A percentile compares a stretch with the other conserved stretches of the same genome.
Evolutionary conservation across 2,888 invertebrate species (phyloP).

Genomic region (Melanchra persicariae): DNA sequence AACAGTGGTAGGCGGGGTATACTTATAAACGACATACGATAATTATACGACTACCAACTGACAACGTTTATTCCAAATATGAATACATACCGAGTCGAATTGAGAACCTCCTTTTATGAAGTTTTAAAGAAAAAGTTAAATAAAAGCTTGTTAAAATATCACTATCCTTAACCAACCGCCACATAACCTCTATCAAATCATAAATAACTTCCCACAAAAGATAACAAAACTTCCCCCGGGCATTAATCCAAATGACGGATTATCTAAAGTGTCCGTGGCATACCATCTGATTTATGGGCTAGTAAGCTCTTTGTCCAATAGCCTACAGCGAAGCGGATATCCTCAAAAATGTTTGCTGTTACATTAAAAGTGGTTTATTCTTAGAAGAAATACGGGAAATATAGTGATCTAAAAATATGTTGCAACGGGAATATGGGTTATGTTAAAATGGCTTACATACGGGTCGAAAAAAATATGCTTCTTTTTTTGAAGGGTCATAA

Average conservation of each 20-base stretch:
- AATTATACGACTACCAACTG: no score
- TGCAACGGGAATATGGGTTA: neutral
- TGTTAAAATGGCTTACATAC: neutral
- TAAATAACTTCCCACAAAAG: slow-evolving; percentile 57
- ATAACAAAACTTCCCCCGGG: slow-evolving; percentile 53
- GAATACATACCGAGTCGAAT: no score
- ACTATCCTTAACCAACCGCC: neutral
- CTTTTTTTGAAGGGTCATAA: no score
- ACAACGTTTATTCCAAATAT: no score
- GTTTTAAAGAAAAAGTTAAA: no score
- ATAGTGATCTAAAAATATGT: neutral
- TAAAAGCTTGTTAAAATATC: slow-evolving; percentile 15
- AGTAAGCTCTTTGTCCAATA: slow-evolving; percentile 57
- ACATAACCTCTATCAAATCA: slow-evolving; percentile 26
- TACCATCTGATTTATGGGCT: slow-evolving; percentile 63
- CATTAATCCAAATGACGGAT: slow-evolving; percentile 67
- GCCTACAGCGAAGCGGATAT: slow-evolving; percentile 36
- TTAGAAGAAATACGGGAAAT: slow-evolving; percentile 21
- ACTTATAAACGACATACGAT: no score
- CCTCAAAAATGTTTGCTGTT: slow-evolving; percentile 56
- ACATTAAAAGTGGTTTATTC: slow-evolving; percentile 41
- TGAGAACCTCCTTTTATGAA: no score
- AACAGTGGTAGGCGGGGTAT: no score
- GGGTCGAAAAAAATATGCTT: neutral
- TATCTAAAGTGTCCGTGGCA: slow-evolving; percentile 63